Percentiles rank a stretch among this genome's conserved stretches.
Evolutionary conservation across 2,888 invertebrate species (phyloP).

Genomic region (Trichogramma dendrolimi): DNA sequence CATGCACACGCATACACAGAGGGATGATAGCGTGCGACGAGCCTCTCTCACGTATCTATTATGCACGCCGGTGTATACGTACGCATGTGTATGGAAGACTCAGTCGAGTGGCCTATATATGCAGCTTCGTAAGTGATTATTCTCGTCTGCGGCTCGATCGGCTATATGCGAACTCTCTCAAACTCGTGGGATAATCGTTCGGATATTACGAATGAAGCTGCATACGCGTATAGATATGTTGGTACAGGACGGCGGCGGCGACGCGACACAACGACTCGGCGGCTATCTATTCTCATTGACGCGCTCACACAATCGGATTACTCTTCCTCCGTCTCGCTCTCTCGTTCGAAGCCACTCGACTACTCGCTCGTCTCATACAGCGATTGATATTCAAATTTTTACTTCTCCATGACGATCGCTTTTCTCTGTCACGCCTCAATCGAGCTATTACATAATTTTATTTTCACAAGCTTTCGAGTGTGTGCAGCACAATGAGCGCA

Average conservation of each 20-base stretch:
- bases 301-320: background rate
- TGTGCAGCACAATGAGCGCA: too few relatives aligned
- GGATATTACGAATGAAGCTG: too few relatives aligned
- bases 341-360: too few relatives aligned
- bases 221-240: too few relatives aligned
- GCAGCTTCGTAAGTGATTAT: background rate
- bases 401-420: too few relatives aligned
- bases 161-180: background rate
- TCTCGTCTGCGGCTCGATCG: background rate
- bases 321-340: too few relatives aligned
- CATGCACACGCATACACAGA: background rate
- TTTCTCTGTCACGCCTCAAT: too few relatives aligned
- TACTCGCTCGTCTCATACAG: too few relatives aligned
- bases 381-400: too few relatives aligned
- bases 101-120: conserved; percentile 25
- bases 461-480: too few relatives aligned
- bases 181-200: background rate
- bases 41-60: background rate
- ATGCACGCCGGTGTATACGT: conserved; percentile 5
- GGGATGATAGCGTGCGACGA: background rate
- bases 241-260: too few relatives aligned
- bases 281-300: conserved; percentile 6
- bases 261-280: background rate
- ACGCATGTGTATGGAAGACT: background rate
- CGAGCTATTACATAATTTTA: too few relatives aligned